Percentiles rank a stretch among this genome's conserved stretches.
Conservation (phyloP, 2,888 invertebrate genomes). For the Hirtodrosophila cameraria region DNA sequence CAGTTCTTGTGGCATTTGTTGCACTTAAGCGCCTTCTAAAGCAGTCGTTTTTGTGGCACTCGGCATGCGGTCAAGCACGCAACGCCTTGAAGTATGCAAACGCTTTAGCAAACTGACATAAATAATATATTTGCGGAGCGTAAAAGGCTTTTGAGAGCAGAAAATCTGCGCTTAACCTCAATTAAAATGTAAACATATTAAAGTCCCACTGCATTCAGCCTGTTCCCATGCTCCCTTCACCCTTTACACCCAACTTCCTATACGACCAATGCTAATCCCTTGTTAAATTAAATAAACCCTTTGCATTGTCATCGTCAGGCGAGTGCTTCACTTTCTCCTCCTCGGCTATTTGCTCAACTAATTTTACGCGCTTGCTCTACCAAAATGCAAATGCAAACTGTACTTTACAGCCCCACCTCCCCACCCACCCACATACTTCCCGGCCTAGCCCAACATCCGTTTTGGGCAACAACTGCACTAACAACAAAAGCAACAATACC, state of each 20-base stretch:
- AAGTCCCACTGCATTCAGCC: conserved; percentile 46
- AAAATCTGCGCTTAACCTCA: conserved; percentile 76
- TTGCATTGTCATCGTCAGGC: conserved; percentile 48
- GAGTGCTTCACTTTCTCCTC: conserved; percentile 31
- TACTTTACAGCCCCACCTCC: conserved; percentile 7
- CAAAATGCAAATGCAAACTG: conserved; percentile 63
- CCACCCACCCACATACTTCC: conserved; percentile 3
- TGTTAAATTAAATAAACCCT: conserved; percentile 67
- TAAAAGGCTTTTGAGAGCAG: conserved; percentile 37
- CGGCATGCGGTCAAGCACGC: conserved; percentile 61
- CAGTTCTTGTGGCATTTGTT: conserved; percentile 58
- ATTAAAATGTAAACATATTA: conserved; percentile 79
- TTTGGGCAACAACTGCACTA: conserved; percentile 22
- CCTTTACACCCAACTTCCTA: background rate
- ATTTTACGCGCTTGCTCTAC: conserved; percentile 62
- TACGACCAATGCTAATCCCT: conserved; percentile 39
- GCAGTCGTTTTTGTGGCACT: conserved; percentile 49
- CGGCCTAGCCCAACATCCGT: conserved; percentile 45
- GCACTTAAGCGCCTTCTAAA: conserved; percentile 55
- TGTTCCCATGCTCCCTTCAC: background rate
- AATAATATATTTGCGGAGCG: conserved; percentile 60
- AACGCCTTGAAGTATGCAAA: conserved; percentile 68
- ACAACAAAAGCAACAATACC: conserved; percentile 37
- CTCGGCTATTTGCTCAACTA: conserved; percentile 53
- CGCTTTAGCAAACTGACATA: conserved; percentile 56